Percentiles rank a stretch among this genome's conserved stretches.
Conservation (phyloP, 2,888 invertebrate species). For the Melinopterus prodromus region DNA sequence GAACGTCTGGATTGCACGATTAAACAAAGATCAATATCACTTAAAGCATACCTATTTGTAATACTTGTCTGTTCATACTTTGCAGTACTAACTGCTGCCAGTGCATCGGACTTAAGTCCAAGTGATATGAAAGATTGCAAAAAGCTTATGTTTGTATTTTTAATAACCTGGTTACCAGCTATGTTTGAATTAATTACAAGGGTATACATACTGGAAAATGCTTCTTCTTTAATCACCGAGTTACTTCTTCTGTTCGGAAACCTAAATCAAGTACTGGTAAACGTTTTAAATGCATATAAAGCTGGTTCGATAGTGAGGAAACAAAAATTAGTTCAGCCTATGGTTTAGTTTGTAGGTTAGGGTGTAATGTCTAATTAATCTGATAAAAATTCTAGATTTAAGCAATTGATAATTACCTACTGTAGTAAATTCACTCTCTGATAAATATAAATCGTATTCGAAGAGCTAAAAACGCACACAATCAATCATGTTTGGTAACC, state of each 20-base stretch:
- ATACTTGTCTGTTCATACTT: constrained; percentile 51
- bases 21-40: constrained; percentile 34
- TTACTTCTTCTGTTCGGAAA: constrained; percentile 51
- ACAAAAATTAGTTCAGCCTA: constrained; percentile 45
- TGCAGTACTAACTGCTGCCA: constrained; percentile 45
- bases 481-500: background rate
- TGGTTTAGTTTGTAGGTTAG: background rate
- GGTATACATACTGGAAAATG: constrained; percentile 48
- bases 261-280: constrained; percentile 46
- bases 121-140: constrained; percentile 11
- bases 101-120: background rate
- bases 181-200: constrained; percentile 52
- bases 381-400: background rate
- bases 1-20: background rate
- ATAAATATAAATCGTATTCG: constrained; percentile 10
- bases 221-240: constrained; percentile 48
- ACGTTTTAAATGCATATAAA: constrained; percentile 43
- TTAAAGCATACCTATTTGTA: constrained; percentile 52
- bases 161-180: constrained; percentile 54
- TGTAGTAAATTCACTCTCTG: constrained; percentile 8
- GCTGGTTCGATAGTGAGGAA: constrained; percentile 44
- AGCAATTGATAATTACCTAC: constrained; percentile 21
- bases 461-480: background rate
- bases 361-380: background rate
- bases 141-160: constrained; percentile 39